Evolutionary conservation across 2,888 invertebrate species (phyloP), one percentile per base, ranked within the genome.

Genomic region (Diploptera punctata): DNA sequence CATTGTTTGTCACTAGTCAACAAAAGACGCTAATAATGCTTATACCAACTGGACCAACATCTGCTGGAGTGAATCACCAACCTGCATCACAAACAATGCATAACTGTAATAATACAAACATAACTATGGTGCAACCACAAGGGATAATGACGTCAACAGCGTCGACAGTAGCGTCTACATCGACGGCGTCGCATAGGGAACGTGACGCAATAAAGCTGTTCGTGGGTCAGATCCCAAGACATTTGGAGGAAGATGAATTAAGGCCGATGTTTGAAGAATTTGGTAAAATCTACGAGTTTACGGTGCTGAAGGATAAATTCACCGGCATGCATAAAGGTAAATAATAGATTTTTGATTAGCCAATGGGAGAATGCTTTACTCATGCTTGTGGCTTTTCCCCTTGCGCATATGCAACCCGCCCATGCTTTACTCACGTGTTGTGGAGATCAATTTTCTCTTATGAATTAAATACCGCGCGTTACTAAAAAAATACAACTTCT

Each of bases 271-370:
- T 97, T 82, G 95, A 96, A 83, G 92, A 94, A 83, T 97, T 94
- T 80, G 96, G 97, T 71, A 93, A 93, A 83, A 96, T 97, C 81
- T 95, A 95, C 84, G 97, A 97, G 87, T 91, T 97, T 81, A 95
- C 95, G 75, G 93, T 97, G 73, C 90, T 97, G 78, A 96, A 95
- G 87, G 97, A 97, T 84, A 94, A 96, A 82, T 93, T 94, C 87
- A 97, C 96, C 73, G 97, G 97, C 76, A 93, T 96, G 91, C 97
- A 97, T 84, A 97, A 97, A 91, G 96, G 95, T 93, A 81, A 82
- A 33, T 10, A 33, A 33, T 33, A 33, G 33, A 7, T 33, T 33
- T 10, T 33, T 33, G 33, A 33, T 33, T 33, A 10, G 33, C n/a
- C n/a, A n/a, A n/a, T n/a, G n/a, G n/a, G n/a, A n/a, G n/a, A n/a